Evolutionary conservation across 2,113 vertebrate species (phyloP).

Genomic region (Tenrec ecaudatus): DNA sequence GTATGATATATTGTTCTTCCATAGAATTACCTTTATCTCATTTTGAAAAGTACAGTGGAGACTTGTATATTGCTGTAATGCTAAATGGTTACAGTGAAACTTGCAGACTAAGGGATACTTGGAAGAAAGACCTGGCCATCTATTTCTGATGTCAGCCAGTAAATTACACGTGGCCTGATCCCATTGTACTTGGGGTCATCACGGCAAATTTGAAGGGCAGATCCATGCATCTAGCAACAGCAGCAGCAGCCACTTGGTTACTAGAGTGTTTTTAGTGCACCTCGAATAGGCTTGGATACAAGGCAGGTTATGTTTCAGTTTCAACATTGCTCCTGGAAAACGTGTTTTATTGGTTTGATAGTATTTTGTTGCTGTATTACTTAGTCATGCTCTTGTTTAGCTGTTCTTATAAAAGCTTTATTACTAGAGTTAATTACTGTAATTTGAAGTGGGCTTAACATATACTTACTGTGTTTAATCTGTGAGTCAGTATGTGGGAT

Average conservation of each 20-base stretch:
- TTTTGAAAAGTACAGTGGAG: not conserved
- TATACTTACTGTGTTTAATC: conserved; percentile 66
- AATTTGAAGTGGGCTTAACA: conserved; percentile 69
- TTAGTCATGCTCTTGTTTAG: conserved; percentile 55
- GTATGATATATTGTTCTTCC: not conserved
- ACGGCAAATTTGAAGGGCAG: not conserved
- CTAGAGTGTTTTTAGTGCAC: conserved; percentile 11
- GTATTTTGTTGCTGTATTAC: conserved; percentile 22
- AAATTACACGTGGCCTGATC: not conserved
- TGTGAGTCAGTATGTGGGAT: conserved; percentile 63
- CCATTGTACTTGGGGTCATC: not conserved
- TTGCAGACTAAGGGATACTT: not conserved
- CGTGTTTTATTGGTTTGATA: conserved; percentile 5
- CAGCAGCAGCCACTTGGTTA: not conserved
- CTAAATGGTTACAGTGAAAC: not conserved
- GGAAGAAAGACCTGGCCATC: not conserved
- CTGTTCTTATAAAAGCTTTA: conserved; percentile 57
- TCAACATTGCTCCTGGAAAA: conserved; percentile 46
- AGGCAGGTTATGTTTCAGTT: conserved; percentile 55
- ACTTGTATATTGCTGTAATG: not conserved
- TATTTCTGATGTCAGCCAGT: not conserved
- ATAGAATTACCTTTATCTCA: conserved; percentile 40
- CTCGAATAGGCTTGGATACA: conserved; percentile 6
- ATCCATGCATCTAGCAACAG: not conserved
- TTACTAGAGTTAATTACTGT: conserved; percentile 65